Conservation (phyloP, 2,113 vertebrate species). For the Gorsachius goisagi region DNA sequence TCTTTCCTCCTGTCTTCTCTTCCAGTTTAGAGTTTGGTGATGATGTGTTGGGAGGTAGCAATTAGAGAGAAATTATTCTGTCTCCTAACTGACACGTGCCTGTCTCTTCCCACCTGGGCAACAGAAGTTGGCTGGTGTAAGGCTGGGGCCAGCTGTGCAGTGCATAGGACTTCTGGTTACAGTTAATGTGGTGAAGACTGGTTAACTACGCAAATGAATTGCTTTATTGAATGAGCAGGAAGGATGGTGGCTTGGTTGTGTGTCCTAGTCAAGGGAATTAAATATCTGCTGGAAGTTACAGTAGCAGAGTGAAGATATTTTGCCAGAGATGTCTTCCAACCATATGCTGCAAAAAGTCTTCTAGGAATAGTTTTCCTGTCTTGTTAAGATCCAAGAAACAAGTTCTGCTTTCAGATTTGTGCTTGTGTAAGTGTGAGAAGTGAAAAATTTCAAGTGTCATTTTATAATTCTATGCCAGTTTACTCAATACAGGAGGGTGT, state of each 20-base stretch:
- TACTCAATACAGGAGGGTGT: neutral
- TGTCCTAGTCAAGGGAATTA: neutral
- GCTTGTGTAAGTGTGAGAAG: neutral
- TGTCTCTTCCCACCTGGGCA: neutral
- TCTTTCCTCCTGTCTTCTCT: neutral
- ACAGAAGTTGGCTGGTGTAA: neutral
- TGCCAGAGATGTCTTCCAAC: neutral
- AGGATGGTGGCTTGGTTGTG: neutral
- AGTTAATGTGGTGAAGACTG: neutral
- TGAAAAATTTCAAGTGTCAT: neutral
- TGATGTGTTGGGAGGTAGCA: neutral
- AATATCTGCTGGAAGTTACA: neutral
- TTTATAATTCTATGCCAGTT: neutral
- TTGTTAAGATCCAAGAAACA: neutral
- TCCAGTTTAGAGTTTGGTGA: neutral
- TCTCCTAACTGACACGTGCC: neutral
- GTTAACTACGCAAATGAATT: neutral
- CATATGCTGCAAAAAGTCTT: neutral
- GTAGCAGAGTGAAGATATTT: neutral
- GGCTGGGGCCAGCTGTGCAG: neutral
- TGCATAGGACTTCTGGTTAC: neutral
- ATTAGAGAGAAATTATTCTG: neutral
- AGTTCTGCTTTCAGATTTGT: neutral
- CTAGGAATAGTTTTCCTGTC: neutral
- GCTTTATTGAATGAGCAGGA: neutral